These are phyloP conservation scores for Carcina quercana DNA, from an alignment of 2,888 invertebrate genomes.

Conservation along the genomic window DNA sequence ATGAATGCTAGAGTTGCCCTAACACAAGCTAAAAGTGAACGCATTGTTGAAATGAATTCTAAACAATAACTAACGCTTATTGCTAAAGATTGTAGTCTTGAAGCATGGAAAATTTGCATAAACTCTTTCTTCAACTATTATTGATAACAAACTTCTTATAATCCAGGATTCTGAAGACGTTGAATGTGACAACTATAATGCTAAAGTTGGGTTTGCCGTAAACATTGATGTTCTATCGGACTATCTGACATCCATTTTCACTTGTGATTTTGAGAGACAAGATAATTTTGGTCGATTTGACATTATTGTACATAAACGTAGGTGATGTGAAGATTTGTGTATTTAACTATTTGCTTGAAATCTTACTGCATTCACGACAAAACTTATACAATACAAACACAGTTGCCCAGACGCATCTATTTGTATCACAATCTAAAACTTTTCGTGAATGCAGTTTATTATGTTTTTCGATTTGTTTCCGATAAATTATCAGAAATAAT, in stretches of 20 bases:
- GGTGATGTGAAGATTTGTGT: conserved; percentile 54
- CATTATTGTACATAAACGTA: conserved; percentile 54
- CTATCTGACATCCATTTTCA: conserved; percentile 28
- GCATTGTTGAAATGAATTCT: too few relatives aligned
- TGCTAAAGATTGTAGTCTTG: conserved; percentile 34
- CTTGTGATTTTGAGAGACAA: conserved; percentile 43
- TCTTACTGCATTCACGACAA: conserved; percentile 25
- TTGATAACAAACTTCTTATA: conserved; percentile 49
- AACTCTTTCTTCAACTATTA: conserved; percentile 23
- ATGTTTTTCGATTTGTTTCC: conserved; percentile 50
- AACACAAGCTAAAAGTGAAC: too few relatives aligned
- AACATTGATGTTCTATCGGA: conserved; percentile 38
- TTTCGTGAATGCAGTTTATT: conserved; percentile 33
- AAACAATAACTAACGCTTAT: conserved; percentile 43
- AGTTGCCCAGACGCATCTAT: not conserved
- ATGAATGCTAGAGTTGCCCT: too few relatives aligned
- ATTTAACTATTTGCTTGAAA: conserved; percentile 18
- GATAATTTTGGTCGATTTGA: conserved; percentile 29
- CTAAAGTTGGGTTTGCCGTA: conserved; percentile 59
- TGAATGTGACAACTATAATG: conserved; percentile 42
- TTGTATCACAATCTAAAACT: conserved; percentile 4
- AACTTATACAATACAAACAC: conserved; percentile 36
- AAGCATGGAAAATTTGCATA: conserved; percentile 34
- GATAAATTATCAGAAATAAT: conserved; percentile 4
- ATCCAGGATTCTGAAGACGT: conserved; percentile 52